Evolutionary conservation across 2,113 vertebrate genomes (phyloP), one percentile per base, ranked within the genome.

Genomic region (Psilopogon haemacephalus): DNA sequence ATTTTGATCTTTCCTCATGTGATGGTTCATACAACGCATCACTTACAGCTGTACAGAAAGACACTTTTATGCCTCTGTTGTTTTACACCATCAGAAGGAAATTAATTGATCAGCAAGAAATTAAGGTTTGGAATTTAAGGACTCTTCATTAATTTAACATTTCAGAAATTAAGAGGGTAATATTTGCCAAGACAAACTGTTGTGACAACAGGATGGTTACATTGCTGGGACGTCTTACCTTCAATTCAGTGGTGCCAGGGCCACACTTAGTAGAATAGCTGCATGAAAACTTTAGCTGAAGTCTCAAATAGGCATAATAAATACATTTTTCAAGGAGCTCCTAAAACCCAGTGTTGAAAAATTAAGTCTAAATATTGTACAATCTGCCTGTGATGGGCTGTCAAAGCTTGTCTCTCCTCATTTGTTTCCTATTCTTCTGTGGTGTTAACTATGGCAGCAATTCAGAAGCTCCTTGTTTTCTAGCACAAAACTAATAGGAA

Each of bases 381-480:
- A 14, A 24, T 33, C 70, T 70, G 83, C 35, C 75, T 81, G 52
- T 38, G 72, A 37, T 32, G 9, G 69, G 64, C 38, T 69, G 50
- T 76, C 38, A 88, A 11, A 91, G 64, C 46, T 80, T 80, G 18
- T 72, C 73, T 88, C 40, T 71, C n/a, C 1, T 32, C 2, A 8
- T 20, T 48, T 79, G 73, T 86, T 75, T 56, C 32, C 38, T 56
- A 15, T 33, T 32, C n/a, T 38, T 5, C 33, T 32, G 27, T 30
- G 65, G 70, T 0, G 0, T 2, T 2, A 37, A 92, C 59, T 24
- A 74, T 18, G 37, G 52, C 37, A 74, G 59, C 72, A 72, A 65
- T 37, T 60, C 83, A 95, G 74, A 93, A 94, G 32, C 65, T 89
- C 38, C 67, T 73, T 69, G 52, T 89, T 77, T 91, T 89, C 69